These are phyloP conservation scores for Antheraea mylitta DNA, from an alignment of 1,140 invertebrate species.

Conservation along the genomic window DNA sequence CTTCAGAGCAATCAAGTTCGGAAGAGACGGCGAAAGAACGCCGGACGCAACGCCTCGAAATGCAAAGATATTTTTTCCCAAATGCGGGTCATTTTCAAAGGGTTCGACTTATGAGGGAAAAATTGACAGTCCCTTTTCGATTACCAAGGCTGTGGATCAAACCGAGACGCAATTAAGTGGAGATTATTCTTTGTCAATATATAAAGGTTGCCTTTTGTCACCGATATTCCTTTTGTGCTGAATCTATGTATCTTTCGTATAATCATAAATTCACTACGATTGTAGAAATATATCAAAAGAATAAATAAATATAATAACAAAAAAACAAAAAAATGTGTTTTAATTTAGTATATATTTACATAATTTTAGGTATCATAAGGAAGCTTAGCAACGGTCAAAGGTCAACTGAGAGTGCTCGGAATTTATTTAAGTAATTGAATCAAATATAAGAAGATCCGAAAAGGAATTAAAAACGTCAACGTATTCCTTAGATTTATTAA, in stretches of 20 bases:
- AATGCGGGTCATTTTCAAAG: conserved; percentile 68
- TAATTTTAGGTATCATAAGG: too few species aligned
- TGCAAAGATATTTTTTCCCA: conserved; percentile 71
- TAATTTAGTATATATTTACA: too few species aligned
- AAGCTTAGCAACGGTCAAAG: too few species aligned
- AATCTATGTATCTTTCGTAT: neutral
- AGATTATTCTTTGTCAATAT: conserved; percentile 40
- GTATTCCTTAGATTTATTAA: too few species aligned
- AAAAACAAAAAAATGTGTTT: too few species aligned
- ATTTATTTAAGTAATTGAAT: too few species aligned
- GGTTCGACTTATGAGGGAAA: conserved; percentile 62
- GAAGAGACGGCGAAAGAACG: conserved; percentile 35
- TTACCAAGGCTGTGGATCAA: conserved; percentile 52
- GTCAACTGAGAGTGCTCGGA: too few species aligned
- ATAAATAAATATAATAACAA: too few species aligned
- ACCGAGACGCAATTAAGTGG: conserved; percentile 53
- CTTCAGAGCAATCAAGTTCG: conserved; percentile 47
- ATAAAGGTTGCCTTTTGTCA: conserved; percentile 16
- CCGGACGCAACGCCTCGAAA: conserved; percentile 60
- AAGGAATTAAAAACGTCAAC: too few species aligned
- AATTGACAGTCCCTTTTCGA: conserved; percentile 62
- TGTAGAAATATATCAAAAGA: neutral
- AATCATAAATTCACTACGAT: neutral
- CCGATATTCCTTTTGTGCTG: neutral
- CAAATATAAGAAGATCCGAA: too few species aligned